Percentiles rank a stretch among this genome's conserved stretches.
phyloP scores from a whole-genome alignment of 2,888 invertebrate species.

The Diloba caeruleocephala region DNA sequence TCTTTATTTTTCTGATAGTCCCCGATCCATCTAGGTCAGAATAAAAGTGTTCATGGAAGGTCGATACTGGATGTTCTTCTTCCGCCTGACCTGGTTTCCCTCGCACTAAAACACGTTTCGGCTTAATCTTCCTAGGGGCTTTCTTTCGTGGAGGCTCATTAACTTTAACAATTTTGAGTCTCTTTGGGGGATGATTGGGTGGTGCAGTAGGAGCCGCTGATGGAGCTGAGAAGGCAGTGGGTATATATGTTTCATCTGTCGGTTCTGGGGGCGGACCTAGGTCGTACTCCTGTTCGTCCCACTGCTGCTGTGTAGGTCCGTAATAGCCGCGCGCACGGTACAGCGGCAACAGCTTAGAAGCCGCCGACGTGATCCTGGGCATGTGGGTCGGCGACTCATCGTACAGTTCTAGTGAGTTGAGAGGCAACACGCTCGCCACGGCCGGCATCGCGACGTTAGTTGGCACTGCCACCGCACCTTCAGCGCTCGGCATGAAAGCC shows the following conservation, averaged over 20 bases:
- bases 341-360: slow-evolving; percentile 80
- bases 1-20: slow-evolving; percentile 80
- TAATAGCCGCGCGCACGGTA: slow-evolving; percentile 85
- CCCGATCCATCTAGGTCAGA: slow-evolving; percentile 82
- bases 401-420: slow-evolving; percentile 75
- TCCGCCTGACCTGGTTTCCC: slow-evolving; percentile 69
- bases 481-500: slow-evolving; percentile 81
- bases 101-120: slow-evolving; percentile 73
- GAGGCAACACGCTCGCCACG: slow-evolving; percentile 71
- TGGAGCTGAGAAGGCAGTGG: slow-evolving; percentile 67
- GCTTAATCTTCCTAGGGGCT: slow-evolving; percentile 72
- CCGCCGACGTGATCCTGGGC: slow-evolving; percentile 64
- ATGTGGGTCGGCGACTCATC: slow-evolving; percentile 71
- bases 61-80: slow-evolving; percentile 79
- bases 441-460: slow-evolving; percentile 75
- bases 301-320: slow-evolving; percentile 76
- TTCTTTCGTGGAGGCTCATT: slow-evolving; percentile 78
- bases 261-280: slow-evolving; percentile 70
- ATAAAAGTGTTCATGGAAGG: slow-evolving; percentile 85
- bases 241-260: slow-evolving; percentile 64
- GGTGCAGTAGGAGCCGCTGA: slow-evolving; percentile 54
- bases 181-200: slow-evolving; percentile 68
- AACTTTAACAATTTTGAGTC: slow-evolving; percentile 79
- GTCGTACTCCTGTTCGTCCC: slow-evolving; percentile 80
- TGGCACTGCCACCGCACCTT: slow-evolving; percentile 78